phyloP scores from a whole-genome alignment of 2,888 invertebrate genomes.

The Drosophila anceps region DNA sequence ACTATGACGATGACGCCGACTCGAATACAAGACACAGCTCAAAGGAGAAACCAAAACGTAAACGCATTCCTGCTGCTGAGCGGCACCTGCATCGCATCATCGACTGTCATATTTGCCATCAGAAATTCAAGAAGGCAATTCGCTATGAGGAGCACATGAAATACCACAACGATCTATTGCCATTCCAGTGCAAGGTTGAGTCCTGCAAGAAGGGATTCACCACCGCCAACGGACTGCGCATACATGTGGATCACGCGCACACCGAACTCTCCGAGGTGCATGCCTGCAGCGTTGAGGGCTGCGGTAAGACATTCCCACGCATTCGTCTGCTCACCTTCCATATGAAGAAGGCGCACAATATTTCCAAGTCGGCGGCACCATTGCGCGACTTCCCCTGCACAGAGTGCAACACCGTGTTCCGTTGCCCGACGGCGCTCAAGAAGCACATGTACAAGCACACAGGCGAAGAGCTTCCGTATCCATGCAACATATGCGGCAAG shows the following conservation, averaged over 20 bases:
- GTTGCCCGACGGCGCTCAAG: constrained; percentile 83
- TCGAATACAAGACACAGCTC: constrained; percentile 28
- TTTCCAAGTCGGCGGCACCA: constrained; percentile 76
- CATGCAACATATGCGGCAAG: constrained; percentile 83
- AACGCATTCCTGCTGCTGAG: constrained; percentile 71
- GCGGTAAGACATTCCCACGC: constrained; percentile 80
- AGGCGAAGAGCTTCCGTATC: constrained; percentile 83
- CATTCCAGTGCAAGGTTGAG: constrained; percentile 82
- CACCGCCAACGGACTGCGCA: constrained; percentile 79
- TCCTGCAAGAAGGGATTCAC: constrained; percentile 82
- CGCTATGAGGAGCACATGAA: constrained; percentile 83
- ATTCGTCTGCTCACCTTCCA: constrained; percentile 82
- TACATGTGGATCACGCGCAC: constrained; percentile 82
- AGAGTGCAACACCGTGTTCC: constrained; percentile 83
- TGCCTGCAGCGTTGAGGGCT: constrained; percentile 80
- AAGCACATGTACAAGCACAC: constrained; percentile 84
- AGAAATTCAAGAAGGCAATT: constrained; percentile 81
- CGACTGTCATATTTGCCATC: constrained; percentile 83
- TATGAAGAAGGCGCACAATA: constrained; percentile 78
- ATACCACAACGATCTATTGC: constrained; percentile 82
- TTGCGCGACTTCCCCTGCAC: constrained; percentile 81
- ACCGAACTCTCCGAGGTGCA: constrained; percentile 80
- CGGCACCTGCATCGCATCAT: constrained; percentile 80
- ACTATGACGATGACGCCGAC: constrained; percentile 48
- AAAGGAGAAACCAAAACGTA: constrained; percentile 68